These are phyloP conservation scores for Argynnis bischoffii DNA, from an alignment of 2,888 invertebrate species.

Conservation along the genomic window DNA sequence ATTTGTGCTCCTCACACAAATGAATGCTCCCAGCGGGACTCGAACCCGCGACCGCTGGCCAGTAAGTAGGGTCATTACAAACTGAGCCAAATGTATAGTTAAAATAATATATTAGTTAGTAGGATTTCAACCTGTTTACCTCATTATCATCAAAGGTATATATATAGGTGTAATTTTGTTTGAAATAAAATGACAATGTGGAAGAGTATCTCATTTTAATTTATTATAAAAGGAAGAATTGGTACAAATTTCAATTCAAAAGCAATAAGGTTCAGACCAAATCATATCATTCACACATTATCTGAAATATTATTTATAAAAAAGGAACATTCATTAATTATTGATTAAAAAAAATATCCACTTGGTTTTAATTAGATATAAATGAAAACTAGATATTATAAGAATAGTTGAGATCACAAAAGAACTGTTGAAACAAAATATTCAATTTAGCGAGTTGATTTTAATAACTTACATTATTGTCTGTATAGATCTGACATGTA, in stretches of 20 bases:
- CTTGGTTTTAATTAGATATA: background rate
- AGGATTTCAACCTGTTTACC: background rate
- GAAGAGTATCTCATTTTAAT: conserved; percentile 23
- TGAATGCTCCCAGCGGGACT: too few species aligned
- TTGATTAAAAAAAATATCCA: background rate
- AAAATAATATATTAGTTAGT: too few species aligned
- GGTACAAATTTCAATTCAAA: conserved; percentile 27
- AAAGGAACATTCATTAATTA: conserved; percentile 4
- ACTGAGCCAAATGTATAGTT: too few species aligned
- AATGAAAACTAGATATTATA: background rate
- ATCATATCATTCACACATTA: conserved; percentile 9
- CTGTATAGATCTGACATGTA: background rate
- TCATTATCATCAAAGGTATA: conserved; percentile 2
- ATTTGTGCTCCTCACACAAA: too few species aligned
- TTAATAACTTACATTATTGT: background rate
- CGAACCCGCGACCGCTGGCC: too few species aligned
- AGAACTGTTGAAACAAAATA: conserved; percentile 5
- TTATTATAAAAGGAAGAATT: conserved; percentile 26
- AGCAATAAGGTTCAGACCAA: conserved; percentile 17
- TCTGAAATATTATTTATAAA: background rate
- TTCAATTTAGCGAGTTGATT: background rate
- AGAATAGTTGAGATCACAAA: conserved; percentile 8
- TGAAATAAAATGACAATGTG: conserved; percentile 12
- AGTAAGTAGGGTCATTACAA: too few species aligned
- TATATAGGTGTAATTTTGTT: background rate